Evolutionary conservation across 2,797 vertebrate genomes (phyloP), one percentile per base, ranked within the genome.

Genomic region (Diplodus sargus): DNA sequence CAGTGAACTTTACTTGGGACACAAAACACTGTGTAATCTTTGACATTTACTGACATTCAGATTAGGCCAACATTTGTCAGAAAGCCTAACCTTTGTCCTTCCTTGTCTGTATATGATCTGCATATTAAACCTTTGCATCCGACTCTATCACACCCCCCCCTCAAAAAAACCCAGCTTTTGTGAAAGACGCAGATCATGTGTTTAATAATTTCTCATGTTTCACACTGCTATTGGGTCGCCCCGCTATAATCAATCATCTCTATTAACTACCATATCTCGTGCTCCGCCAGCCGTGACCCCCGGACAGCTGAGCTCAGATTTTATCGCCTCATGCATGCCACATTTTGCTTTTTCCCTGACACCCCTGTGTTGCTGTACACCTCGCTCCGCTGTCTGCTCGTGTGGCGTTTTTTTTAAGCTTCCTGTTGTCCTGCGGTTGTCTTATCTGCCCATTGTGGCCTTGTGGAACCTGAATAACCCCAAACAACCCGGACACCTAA

Each of bases 241-340:
- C 22, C 60, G 10, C 85, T 77, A 63, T 91, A 92, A 94, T 94
- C 93, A 94, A 91, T 95, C 94, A 94, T 93, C 86, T 93, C 89
- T 91, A 94, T 93, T 94, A 94, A 87, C 83, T 78, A 90, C 85
- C 88, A 74, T 93, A 94, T 94, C 91, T 90, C 57, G 30, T 43
- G 85, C 92, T 91, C 87, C 57, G 70, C 90, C 90, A 92, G 90
- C 90, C 88, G 20, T 93, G 94, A 94, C 91, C 91, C 87, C 83
- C 59, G 91, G 88, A 89, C 94, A 94, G 92, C 93, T 92, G 90
- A 91, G 93, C 88, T 86, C 87, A 84, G 92, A 94, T 94, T 88
- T 85, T 94, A 94, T 93, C 92, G 74, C 67, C 15, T 43, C 84
- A 70, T 85, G 85, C 84, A 70, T 74, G 82, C 89, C 65, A 83